Percentiles rank a stretch among this genome's conserved stretches.
Conservation (phyloP, 2,888 invertebrate genomes). For the Linnaemya tessellans region DNA sequence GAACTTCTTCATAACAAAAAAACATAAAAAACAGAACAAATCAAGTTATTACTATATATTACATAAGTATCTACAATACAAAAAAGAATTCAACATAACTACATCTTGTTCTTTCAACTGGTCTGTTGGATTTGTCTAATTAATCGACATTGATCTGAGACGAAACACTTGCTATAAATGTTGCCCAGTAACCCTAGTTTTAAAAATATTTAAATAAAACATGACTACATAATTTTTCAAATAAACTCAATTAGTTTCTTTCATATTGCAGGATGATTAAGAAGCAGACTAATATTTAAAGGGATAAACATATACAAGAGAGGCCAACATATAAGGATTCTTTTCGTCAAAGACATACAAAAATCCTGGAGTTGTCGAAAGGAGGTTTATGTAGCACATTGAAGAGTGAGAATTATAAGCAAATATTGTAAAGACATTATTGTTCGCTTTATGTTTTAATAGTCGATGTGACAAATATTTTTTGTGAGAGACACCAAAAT, state of each 20-base stretch:
- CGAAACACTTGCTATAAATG: neutral
- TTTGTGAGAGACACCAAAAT: slow-evolving; percentile 29
- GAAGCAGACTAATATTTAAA: slow-evolving; percentile 56
- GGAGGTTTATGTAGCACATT: neutral
- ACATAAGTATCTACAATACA: too few relatives aligned
- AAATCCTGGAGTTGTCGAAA: slow-evolving; percentile 27
- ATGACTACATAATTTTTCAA: slow-evolving; percentile 13
- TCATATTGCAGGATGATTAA: slow-evolving; percentile 58
- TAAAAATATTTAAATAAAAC: slow-evolving; percentile 14
- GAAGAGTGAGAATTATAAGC: slow-evolving; percentile 33
- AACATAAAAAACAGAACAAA: too few relatives aligned
- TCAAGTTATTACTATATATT: too few relatives aligned
- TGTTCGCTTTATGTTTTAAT: slow-evolving; percentile 32
- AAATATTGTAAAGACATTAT: slow-evolving; percentile 45
- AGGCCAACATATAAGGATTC: slow-evolving; percentile 58
- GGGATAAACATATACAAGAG: slow-evolving; percentile 49
- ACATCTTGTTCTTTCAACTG: too few relatives aligned
- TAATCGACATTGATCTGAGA: too few relatives aligned
- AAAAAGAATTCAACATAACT: too few relatives aligned
- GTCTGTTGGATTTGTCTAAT: too few relatives aligned
- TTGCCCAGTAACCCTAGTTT: slow-evolving; percentile 26
- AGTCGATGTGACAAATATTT: neutral
- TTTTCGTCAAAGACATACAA: slow-evolving; percentile 51
- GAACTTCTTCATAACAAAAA: too few relatives aligned
- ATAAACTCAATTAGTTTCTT: slow-evolving; percentile 6